These are phyloP conservation scores for Drosophila multiciliata DNA, from an alignment of 2,888 invertebrate genomes.

Conservation along the genomic window DNA sequence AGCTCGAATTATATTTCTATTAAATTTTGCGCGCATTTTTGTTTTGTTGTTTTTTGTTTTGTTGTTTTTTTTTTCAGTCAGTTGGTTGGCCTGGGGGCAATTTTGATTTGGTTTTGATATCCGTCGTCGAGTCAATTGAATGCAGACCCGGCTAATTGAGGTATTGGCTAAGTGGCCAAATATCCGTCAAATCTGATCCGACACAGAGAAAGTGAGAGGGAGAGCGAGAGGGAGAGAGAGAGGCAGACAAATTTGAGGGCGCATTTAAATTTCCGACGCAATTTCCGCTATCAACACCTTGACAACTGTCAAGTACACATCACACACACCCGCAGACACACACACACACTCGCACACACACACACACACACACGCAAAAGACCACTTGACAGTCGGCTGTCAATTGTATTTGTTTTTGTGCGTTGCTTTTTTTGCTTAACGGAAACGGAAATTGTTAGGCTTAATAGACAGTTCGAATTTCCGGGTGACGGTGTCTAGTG, in stretches of 20 bases:
- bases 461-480: constrained; percentile 80
- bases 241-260: constrained; percentile 42
- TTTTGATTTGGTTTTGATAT: constrained; percentile 57
- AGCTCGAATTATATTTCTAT: constrained; percentile 43
- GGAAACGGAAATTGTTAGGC: constrained; percentile 81
- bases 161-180: constrained; percentile 59
- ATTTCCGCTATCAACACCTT: constrained; percentile 80
- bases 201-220: background rate
- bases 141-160: constrained; percentile 54
- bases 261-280: constrained; percentile 76
- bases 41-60: constrained; percentile 1
- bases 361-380: constrained; percentile 14
- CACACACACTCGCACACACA: constrained; percentile 19
- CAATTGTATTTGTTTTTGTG: constrained; percentile 41
- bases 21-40: constrained; percentile 3
- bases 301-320: constrained; percentile 74
- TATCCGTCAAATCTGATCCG: constrained; percentile 30
- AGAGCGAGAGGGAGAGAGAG: background rate
- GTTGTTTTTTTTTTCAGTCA: constrained; percentile 3
- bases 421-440: constrained; percentile 46
- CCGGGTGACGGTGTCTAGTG: constrained; percentile 57
- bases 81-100: constrained; percentile 12
- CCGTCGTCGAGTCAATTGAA: constrained; percentile 56
- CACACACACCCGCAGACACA: constrained; percentile 39
- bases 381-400: constrained; percentile 39